Base-by-base conservation (phyloP, 2,888 invertebrate genomes). In the Machimus rusticus region DNA sequence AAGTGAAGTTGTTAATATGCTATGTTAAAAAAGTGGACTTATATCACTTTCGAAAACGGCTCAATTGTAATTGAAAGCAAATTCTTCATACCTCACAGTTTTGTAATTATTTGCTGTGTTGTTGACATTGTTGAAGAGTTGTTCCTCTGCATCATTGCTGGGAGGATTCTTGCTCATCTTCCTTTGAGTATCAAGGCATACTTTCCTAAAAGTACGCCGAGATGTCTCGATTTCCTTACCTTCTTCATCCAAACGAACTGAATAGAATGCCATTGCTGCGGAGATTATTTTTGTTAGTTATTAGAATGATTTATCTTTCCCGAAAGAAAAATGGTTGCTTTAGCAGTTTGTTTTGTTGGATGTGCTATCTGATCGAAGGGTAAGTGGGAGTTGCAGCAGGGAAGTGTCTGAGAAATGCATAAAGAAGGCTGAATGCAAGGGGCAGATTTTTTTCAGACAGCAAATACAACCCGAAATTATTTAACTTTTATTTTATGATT, bases 261-360 rank as follows among this genome's bases (percentile, higher is more conserved):
- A 90, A 88, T 90, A 90, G 77, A 90, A 90, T 3, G 91, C 90
- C 91, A 91, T 91, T 78, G 37, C 23, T 51, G 16, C 34, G 23
- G 23, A 57, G 23, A 57, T 23, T 57, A 9, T 28, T 23, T 57
- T 23, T 23, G 2, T 8, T 51, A 2, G 12, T 79, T 79, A 51
- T 23, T 23, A 51, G 28, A 55, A 81, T 57, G 8, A 81, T 5
- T 14, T 46, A 19, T 51, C 28, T 14, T 81, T 37, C 5, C 57
- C 34, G 39, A 19, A 66, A 82, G 12, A 34, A 34, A 34, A 34
- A 3, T 1, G 1, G 31, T 31, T 31, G 5, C 23, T 14, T 28
- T 31, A 51, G 12, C 14, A 34, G 51, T 81, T n/a, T 57, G 19
- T 57, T 57, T 57, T 19, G 19, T 57, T 19, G 19, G n/a, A 23